Evolutionary conservation across 2,888 invertebrate genomes (phyloP).

Genomic region (Colostygia pectinataria): DNA sequence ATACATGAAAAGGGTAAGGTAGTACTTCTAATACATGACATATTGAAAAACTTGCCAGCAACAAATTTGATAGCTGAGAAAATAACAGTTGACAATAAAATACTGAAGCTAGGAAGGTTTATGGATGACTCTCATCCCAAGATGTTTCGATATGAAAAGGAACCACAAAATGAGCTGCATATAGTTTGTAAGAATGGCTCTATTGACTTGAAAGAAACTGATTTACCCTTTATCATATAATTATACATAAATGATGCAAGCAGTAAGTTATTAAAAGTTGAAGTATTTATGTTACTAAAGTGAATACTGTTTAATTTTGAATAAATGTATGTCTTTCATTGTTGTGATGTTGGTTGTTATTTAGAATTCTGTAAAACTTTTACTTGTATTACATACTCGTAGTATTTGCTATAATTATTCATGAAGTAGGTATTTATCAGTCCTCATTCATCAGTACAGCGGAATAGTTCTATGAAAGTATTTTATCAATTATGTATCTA

Average conservation of each 20-base stretch:
- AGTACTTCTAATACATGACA: slow-evolving; percentile 67
- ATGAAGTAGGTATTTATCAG: neutral
- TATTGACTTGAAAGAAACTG: slow-evolving; percentile 73
- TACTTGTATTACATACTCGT: neutral
- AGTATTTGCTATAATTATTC: slow-evolving; percentile 2
- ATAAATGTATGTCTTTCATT: slow-evolving; percentile 27
- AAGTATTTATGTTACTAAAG: slow-evolving; percentile 28
- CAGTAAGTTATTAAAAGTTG: slow-evolving; percentile 17
- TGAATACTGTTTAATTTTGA: slow-evolving; percentile 32
- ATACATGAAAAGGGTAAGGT: slow-evolving; percentile 80
- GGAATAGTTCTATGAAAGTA: slow-evolving; percentile 3
- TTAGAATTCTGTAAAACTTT: slow-evolving; percentile 10
- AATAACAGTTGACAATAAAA: slow-evolving; percentile 73
- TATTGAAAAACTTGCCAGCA: slow-evolving; percentile 69
- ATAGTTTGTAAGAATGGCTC: slow-evolving; percentile 80
- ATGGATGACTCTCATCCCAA: slow-evolving; percentile 77
- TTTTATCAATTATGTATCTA: slow-evolving; percentile 12
- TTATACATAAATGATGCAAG: slow-evolving; percentile 6
- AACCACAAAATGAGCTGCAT: slow-evolving; percentile 70
- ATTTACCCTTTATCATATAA: slow-evolving; percentile 64
- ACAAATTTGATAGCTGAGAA: slow-evolving; percentile 78
- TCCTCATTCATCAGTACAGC: neutral
- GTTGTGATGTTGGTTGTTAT: slow-evolving; percentile 22
- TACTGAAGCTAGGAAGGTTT: slow-evolving; percentile 70
- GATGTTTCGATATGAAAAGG: slow-evolving; percentile 72